Conservation (phyloP, 1,140 invertebrate genomes). For the Hylaeus volcanicus region DNA sequence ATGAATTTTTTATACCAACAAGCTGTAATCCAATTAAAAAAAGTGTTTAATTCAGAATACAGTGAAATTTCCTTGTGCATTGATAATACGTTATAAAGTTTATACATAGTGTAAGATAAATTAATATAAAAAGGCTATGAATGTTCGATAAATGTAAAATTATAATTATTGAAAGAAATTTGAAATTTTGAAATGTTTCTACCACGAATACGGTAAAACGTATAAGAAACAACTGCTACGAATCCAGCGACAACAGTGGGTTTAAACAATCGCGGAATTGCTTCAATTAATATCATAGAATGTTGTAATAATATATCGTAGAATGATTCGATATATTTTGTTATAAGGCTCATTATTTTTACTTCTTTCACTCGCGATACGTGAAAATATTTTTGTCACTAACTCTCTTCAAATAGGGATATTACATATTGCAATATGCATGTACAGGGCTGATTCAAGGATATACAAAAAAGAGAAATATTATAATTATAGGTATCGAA, state of each 20-base stretch:
- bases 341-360: slow-evolving; percentile 13
- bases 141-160: neutral
- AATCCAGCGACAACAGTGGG: neutral
- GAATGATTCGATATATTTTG: neutral
- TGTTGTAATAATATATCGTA: neutral
- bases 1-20: neutral
- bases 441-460: no score
- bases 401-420: no score
- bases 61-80: neutral
- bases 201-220: neutral
- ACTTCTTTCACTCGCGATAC: neutral
- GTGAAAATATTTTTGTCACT: neutral
- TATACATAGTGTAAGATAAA: neutral
- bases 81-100: neutral
- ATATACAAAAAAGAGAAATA: no score
- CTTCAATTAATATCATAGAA: neutral
- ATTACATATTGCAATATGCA: no score
- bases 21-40: slow-evolving; percentile 7
- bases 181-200: slow-evolving; percentile 10
- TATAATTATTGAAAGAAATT: neutral
- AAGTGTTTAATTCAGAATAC: neutral
- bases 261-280: slow-evolving; percentile 2
- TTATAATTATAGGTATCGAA: no score
- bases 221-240: slow-evolving; percentile 9
- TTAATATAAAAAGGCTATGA: neutral